phyloP scores from a whole-genome alignment of 2,888 invertebrate genomes.

The Ochropleura plecta region DNA sequence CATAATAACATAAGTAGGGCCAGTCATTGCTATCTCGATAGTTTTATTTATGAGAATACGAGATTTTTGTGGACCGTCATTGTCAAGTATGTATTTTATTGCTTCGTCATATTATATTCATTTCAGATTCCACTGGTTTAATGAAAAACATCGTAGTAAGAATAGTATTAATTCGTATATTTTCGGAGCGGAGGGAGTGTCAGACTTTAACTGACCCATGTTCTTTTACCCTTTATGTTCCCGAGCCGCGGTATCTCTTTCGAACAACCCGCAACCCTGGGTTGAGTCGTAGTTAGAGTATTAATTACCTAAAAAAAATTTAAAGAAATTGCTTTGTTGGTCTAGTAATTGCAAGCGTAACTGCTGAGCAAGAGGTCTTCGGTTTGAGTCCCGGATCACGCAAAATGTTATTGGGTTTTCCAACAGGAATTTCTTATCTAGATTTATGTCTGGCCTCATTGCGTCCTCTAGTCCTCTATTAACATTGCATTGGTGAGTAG shows the following conservation, averaged over 20 bases:
- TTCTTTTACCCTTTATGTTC: too few species aligned
- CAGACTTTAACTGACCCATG: too few species aligned
- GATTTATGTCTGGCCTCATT: too few species aligned
- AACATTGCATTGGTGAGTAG: too few species aligned
- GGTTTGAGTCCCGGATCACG: neutral
- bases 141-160: neutral
- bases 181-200: too few species aligned
- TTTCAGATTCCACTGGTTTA: neutral
- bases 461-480: too few species aligned
- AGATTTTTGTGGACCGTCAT: neutral
- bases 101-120: neutral
- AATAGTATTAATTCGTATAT: too few species aligned
- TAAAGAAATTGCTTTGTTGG: neutral
- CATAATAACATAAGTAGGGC: conserved; percentile 30
- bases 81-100: conserved; percentile 16
- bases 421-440: neutral
- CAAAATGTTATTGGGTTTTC: neutral
- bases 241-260: too few species aligned
- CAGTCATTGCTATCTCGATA: conserved; percentile 35
- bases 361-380: too few species aligned
- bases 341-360: too few species aligned
- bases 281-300: neutral
- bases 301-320: neutral
- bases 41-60: conserved; percentile 47
- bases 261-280: too few species aligned